These are phyloP conservation scores for Threskiornis aethiopicus DNA, from an alignment of 2,797 vertebrate genomes.

Conservation along the genomic window DNA sequence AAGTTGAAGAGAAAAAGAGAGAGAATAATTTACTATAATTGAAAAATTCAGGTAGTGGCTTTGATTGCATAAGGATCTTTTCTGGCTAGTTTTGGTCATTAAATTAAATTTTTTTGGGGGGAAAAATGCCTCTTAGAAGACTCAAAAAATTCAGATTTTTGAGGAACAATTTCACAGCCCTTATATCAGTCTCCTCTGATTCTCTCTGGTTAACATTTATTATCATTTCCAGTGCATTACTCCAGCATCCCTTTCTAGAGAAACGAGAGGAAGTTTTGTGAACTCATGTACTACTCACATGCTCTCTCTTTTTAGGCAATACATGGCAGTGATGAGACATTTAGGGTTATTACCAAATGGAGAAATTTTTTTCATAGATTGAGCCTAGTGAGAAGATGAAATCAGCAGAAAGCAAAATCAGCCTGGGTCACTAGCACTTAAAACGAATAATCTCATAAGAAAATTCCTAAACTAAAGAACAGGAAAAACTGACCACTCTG, in stretches of 20 bases:
- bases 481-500: not conserved
- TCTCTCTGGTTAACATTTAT: not conserved
- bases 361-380: not conserved
- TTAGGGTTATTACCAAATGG: not conserved
- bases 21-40: not conserved
- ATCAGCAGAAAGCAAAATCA: not conserved
- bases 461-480: not conserved
- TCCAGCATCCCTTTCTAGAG: not conserved
- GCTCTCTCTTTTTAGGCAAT: not conserved
- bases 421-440: not conserved
- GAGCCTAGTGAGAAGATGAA: not conserved
- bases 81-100: not conserved
- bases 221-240: not conserved
- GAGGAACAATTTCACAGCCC: not conserved
- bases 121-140: not conserved
- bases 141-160: not conserved
- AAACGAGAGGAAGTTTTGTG: not conserved
- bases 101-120: not conserved
- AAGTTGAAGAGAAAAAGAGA: not conserved
- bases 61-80: not conserved
- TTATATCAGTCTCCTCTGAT: not conserved
- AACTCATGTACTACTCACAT: not conserved
- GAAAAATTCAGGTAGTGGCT: not conserved
- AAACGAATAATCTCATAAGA: not conserved
- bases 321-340: not conserved